Percentiles rank a stretch among this genome's conserved stretches.
Conservation (phyloP, 1,140 invertebrate genomes). For the Ruditapes philippinarum region DNA sequence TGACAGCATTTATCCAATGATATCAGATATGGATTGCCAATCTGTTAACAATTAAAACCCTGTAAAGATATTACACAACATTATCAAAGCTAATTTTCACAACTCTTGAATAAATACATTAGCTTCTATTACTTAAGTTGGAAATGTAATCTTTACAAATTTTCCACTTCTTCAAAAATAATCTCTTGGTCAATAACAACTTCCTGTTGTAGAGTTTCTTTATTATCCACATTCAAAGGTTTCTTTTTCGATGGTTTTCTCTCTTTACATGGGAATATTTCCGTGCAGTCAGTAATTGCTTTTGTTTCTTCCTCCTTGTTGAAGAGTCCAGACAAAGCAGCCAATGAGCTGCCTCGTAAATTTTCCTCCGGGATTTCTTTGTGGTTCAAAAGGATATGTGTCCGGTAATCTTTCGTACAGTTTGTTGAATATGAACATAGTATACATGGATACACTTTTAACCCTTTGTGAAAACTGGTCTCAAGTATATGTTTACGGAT, state of each 20-base stretch:
- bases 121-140: too few relatives aligned
- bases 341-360: conserved; percentile 73
- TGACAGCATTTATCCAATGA: too few relatives aligned
- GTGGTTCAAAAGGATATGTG: conserved; percentile 90
- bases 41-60: too few relatives aligned
- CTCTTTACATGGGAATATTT: conserved; percentile 65
- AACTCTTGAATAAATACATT: too few relatives aligned
- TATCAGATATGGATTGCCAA: too few relatives aligned
- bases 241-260: conserved; percentile 4
- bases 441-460: conserved; percentile 92
- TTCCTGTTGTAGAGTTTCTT: too few relatives aligned
- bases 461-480: conserved; percentile 92
- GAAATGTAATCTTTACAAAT: too few relatives aligned
- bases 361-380: conserved; percentile 79
- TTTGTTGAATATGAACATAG: conserved; percentile 90
- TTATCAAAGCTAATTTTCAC: too few relatives aligned
- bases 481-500: conserved; percentile 93
- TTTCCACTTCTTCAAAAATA: too few relatives aligned
- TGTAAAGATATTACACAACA: too few relatives aligned
- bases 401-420: conserved; percentile 90
- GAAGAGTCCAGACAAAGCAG: conserved; percentile 81
- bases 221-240: too few relatives aligned
- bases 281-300: conserved; percentile 78
- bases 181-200: too few relatives aligned
- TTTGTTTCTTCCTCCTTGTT: conserved; percentile 74